Evolutionary conservation across 1,140 invertebrate species (phyloP).

Genomic region (Varroa destructor): DNA sequence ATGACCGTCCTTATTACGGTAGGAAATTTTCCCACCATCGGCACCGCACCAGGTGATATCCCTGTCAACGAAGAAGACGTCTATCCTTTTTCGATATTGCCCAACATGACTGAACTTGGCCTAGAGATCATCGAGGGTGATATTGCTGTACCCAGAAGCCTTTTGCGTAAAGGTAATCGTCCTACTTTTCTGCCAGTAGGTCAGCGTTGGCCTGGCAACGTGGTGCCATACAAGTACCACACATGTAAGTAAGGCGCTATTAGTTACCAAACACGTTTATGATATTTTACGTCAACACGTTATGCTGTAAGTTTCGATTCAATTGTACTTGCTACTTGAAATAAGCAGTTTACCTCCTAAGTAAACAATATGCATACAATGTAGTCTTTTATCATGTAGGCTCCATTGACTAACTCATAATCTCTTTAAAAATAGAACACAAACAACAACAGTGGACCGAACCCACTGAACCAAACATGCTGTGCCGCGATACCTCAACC

Average conservation of each 20-base stretch:
- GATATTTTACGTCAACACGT: background rate
- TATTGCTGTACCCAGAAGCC: conserved; percentile 4
- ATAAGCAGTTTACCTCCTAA: too few species aligned
- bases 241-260: background rate
- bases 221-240: conserved; percentile 11
- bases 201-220: conserved; percentile 14
- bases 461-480: too few species aligned
- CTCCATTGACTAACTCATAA: too few species aligned
- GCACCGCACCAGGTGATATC: too few species aligned
- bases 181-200: background rate
- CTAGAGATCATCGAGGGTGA: conserved; percentile 12
- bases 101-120: background rate
- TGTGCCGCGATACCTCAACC: too few species aligned
- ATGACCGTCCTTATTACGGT: too few species aligned
- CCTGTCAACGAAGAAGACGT: background rate
- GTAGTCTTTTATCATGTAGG: too few species aligned
- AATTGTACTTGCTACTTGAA: too few species aligned
- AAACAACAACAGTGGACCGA: too few species aligned
- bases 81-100: background rate
- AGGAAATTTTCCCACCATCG: too few species aligned
- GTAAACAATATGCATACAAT: too few species aligned
- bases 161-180: conserved; percentile 5
- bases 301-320: background rate
- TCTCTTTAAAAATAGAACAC: too few species aligned
- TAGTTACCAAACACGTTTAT: background rate